Percentiles rank a stretch among this genome's conserved stretches.
Evolutionary conservation across 2,888 invertebrate genomes (phyloP).

Genomic region (Drosophila robusta): DNA sequence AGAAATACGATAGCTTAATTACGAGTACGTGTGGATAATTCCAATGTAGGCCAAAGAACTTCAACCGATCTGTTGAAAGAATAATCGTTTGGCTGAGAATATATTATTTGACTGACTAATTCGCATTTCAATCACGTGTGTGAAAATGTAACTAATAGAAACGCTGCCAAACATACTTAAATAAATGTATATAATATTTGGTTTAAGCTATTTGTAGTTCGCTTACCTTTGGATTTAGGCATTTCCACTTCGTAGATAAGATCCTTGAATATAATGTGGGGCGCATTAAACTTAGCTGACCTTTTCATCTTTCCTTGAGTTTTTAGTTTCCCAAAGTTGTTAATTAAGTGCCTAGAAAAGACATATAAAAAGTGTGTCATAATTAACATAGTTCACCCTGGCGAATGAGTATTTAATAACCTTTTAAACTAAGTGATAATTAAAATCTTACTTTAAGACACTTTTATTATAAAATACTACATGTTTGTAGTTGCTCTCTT

Average conservation of each 20-base stretch:
- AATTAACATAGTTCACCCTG: background rate
- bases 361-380: background rate
- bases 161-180: background rate
- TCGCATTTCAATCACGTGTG: slow-evolving; percentile 40
- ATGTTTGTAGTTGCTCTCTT: background rate
- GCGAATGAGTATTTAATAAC: background rate
- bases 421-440: background rate
- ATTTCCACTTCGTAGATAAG: slow-evolving; percentile 20
- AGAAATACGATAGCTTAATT: slow-evolving; percentile 30
- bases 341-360: slow-evolving; percentile 18
- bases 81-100: slow-evolving; percentile 5
- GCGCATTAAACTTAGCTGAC: background rate
- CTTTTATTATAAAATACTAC: background rate
- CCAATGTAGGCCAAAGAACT: slow-evolving; percentile 28
- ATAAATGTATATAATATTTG: background rate
- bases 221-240: slow-evolving; percentile 31
- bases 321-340: background rate
- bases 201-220: slow-evolving; percentile 20
- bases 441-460: background rate
- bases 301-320: slow-evolving; percentile 13
- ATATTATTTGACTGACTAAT: slow-evolving; percentile 2
- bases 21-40: slow-evolving; percentile 45
- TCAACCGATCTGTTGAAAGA: slow-evolving; percentile 4
- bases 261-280: slow-evolving; percentile 32
- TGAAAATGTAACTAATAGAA: slow-evolving; percentile 10